Conservation (phyloP, 2,888 invertebrate genomes). For the Drosophila differens region DNA sequence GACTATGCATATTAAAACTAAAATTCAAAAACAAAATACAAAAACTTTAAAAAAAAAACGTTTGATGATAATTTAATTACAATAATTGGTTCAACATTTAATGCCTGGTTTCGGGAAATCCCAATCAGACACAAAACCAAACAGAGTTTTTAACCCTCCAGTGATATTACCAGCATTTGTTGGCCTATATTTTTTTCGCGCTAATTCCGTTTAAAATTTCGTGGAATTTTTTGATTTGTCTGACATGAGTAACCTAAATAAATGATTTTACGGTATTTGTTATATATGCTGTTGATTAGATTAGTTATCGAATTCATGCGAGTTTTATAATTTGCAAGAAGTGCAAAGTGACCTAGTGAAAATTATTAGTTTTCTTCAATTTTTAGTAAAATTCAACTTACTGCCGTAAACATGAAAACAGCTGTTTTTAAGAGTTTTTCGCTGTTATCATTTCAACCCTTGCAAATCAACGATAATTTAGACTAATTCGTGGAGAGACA, state of each 20-base stretch:
- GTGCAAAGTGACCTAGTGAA: not conserved
- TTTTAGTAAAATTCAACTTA: not conserved
- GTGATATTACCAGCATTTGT: not conserved
- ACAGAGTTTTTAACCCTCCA: not conserved
- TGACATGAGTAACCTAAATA: fast-evolving
- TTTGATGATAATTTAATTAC: not conserved
- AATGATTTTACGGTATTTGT: not conserved
- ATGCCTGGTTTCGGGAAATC: not conserved
- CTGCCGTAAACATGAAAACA: not conserved
- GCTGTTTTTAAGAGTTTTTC: too few relatives aligned
- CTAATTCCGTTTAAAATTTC: too few relatives aligned
- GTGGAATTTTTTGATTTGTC: not conserved
- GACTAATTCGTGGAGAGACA: not conserved
- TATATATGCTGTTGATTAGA: not conserved
- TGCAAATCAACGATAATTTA: not conserved
- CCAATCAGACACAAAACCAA: not conserved
- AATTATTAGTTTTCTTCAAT: not conserved
- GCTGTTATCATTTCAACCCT: not conserved
- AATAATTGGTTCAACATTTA: not conserved
- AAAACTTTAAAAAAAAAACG: not conserved
- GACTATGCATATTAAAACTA: too few relatives aligned
- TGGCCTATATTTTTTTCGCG: not conserved
- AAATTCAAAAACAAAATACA: not conserved
- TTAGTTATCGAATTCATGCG: not conserved
- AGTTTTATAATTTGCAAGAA: not conserved